Percentiles rank a stretch among this genome's conserved stretches.
These are phyloP conservation scores for Cinclus mexicanus DNA, from an alignment of 2,113 vertebrate species.

Conservation along the genomic window DNA sequence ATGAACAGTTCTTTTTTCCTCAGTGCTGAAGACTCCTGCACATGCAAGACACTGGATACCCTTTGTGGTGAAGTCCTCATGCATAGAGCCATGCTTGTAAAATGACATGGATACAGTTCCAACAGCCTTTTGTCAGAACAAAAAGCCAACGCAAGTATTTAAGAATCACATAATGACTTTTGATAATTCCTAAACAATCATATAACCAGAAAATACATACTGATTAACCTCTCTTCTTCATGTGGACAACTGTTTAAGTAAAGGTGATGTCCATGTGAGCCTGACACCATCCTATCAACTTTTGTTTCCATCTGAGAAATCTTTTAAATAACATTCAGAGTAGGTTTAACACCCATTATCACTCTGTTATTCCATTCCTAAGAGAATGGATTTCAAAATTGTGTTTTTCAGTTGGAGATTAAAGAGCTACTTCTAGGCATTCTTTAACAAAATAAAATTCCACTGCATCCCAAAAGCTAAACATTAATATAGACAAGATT, in stretches of 20 bases:
- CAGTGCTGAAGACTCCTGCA: not conserved
- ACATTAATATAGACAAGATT: conserved; percentile 72
- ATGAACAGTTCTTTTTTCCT: not conserved
- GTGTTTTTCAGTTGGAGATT: conserved; percentile 75
- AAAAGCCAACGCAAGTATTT: conserved; percentile 53
- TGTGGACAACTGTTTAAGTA: not conserved
- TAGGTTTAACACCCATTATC: conserved; percentile 59
- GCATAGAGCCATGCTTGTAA: not conserved
- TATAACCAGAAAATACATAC: not conserved
- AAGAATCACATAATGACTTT: conserved; percentile 18
- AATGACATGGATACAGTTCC: not conserved
- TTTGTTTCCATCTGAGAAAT: conserved; percentile 48
- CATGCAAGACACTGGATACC: not conserved
- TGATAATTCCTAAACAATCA: conserved; percentile 29
- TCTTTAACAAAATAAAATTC: conserved; percentile 72
- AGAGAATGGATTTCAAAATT: conserved; percentile 71
- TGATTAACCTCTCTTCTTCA: conserved; percentile 32
- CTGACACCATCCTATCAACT: conserved; percentile 16
- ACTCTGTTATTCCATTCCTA: conserved; percentile 58
- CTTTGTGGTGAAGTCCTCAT: not conserved
- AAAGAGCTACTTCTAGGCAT: conserved; percentile 69
- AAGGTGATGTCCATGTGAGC: conserved; percentile 22
- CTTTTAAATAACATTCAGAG: conserved; percentile 68
- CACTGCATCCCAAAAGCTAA: conserved; percentile 62
- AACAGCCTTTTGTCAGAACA: conserved; percentile 9